Evolutionary conservation across 1,140 invertebrate genomes (phyloP).

Genomic region (Pogonomyrmex californicus): DNA sequence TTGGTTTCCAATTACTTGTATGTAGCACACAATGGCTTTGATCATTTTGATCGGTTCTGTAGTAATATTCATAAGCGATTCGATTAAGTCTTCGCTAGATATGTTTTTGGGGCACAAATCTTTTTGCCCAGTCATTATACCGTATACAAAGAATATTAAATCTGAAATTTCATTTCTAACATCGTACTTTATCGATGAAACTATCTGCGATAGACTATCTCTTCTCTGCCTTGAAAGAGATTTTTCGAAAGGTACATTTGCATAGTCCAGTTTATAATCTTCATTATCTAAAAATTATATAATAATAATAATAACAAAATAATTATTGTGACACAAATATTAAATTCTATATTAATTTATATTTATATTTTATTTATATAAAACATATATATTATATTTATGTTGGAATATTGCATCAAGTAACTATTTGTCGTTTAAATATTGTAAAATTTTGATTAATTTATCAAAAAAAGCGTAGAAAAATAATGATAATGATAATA

Average conservation of each 20-base stretch:
- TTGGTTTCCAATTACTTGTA: neutral
- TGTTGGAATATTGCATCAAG: neutral
- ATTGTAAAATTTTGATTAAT: neutral
- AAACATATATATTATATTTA: neutral
- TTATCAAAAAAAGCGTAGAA: neutral
- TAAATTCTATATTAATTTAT: neutral
- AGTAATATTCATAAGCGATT: neutral
- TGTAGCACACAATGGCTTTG: neutral
- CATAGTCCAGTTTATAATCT: neutral
- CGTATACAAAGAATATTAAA: too few relatives aligned
- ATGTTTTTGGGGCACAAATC: neutral
- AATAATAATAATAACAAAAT: neutral
- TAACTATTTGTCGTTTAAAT: neutral
- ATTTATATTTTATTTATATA: neutral
- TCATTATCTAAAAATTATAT: neutral
- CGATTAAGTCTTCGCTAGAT: neutral
- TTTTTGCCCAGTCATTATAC: neutral
- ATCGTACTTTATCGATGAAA: too few relatives aligned
- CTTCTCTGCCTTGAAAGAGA: constrained; percentile 21
- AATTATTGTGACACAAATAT: neutral
- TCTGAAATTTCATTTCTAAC: too few relatives aligned
- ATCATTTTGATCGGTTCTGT: neutral
- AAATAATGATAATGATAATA: neutral
- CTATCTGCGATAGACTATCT: neutral
- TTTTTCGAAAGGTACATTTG: neutral